Conservation (phyloP, 2,797 vertebrate species). For the Apodemus agrarius region DNA sequence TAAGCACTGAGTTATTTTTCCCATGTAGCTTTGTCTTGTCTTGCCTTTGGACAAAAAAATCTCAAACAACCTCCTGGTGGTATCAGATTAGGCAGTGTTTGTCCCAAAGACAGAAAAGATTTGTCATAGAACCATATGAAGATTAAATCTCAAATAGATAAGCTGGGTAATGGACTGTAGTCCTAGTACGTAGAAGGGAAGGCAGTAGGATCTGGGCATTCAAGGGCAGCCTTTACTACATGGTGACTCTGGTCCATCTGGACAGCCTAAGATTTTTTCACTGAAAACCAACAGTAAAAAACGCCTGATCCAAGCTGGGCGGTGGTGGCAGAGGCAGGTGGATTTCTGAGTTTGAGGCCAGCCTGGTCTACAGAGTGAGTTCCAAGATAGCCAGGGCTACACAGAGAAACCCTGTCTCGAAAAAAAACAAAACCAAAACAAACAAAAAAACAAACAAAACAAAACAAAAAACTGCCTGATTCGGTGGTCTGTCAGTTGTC, state of each 20-base stretch:
- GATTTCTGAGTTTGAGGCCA: too few species aligned
- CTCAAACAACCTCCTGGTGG: neutral
- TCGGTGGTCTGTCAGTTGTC: neutral
- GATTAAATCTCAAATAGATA: neutral
- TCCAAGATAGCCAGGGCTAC: too few species aligned
- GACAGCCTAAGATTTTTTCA: neutral
- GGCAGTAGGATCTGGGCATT: neutral
- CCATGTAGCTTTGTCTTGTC: neutral
- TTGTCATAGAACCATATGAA: neutral
- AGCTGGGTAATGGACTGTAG: neutral
- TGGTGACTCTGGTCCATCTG: neutral
- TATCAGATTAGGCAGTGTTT: neutral
- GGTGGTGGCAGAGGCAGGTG: too few species aligned
- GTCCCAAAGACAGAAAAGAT: neutral
- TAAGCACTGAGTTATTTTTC: neutral
- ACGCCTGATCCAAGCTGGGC: neutral
- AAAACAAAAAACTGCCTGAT: too few species aligned
- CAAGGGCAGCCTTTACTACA: neutral
- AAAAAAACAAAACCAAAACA: too few species aligned
- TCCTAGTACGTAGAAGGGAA: neutral
- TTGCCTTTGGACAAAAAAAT: neutral
- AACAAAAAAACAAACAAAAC: too few species aligned
- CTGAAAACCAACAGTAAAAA: neutral
- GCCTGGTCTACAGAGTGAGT: too few species aligned
- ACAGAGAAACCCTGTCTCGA: too few species aligned